Base-by-base conservation (phyloP, 2,888 invertebrate genomes). In the Sinohyriopsis cumingii region DNA sequence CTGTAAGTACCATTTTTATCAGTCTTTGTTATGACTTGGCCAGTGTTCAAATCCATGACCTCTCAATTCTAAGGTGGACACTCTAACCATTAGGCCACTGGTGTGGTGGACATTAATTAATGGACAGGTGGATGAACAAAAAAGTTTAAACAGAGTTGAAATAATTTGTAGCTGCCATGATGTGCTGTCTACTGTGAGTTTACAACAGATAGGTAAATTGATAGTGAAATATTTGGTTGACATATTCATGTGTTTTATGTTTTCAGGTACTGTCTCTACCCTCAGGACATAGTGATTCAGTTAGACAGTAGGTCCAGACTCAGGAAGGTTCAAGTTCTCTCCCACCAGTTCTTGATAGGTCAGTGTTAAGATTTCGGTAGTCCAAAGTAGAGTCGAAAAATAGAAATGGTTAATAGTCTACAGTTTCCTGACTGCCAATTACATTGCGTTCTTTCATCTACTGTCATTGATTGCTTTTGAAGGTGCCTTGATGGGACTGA, bases 311-410 rank as follows among this genome's bases (percentile, higher is more conserved):
- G 94, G 78, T 93, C 94, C 74, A 93, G 93, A 85, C 92, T 98
- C 63, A 94, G 94, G 88, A 95, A 96, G 89, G 94, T 98, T 81
- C 97, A 98, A 91, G 93, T 98, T 62, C 91, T 98, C 71, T 95
- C 95, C n/a, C 98, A 98, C 90, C 97, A 97, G 90, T 96, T 94
- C 91, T 93, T 96, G 63, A 97, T 98, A 89, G 95, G 97, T 97
- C 91, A 93, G 93, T 86, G 33, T 57, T 12, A 12, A 12, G 15
- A 45, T 45, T 45, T 15, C 9, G 15, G 5, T 55, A 55, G 24
- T 55, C 25, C n/a, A 55, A 64, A 22, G 56, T 24, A 33, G 33
- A 25, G 55, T 18, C 4, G 55, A 12, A 24, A 64, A 25, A 45
- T 12, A 15, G 9, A 33, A 45, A 45, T 45, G 45, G 15, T 45